A percentile compares a stretch with the other conserved stretches of the same genome.
Evolutionary conservation across 2,113 vertebrate species (phyloP).

Genomic region (Cyprinus carpio): DNA sequence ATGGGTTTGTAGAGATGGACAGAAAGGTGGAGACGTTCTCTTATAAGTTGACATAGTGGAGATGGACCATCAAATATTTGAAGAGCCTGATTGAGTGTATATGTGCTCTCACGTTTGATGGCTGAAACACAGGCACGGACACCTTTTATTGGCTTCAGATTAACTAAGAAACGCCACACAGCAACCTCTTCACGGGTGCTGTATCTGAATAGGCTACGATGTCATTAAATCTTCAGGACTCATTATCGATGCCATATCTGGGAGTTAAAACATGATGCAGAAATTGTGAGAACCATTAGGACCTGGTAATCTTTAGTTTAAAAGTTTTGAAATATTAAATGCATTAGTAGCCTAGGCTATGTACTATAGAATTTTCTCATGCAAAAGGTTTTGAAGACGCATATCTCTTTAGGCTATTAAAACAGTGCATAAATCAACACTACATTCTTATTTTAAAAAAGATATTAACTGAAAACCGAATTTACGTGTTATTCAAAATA

Average conservation of each 20-base stretch:
- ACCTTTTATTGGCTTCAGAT: background rate
- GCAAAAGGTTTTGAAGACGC: background rate
- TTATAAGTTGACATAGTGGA: conserved; percentile 17
- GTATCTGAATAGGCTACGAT: background rate
- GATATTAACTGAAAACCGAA: background rate
- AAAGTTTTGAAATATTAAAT: background rate
- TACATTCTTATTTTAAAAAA: background rate
- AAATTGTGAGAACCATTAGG: background rate
- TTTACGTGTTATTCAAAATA: background rate
- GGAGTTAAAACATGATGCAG: background rate
- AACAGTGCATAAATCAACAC: background rate
- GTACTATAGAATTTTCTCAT: background rate
- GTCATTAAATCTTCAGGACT: background rate
- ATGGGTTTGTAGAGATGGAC: background rate
- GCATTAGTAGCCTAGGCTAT: background rate
- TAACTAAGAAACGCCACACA: conserved; percentile 6
- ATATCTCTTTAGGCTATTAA: background rate
- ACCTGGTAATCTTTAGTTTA: background rate
- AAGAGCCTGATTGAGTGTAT: conserved; percentile 21
- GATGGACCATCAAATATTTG: conserved; percentile 42
- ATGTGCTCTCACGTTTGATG: conserved; percentile 47
- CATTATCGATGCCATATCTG: background rate
- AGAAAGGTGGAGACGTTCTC: background rate
- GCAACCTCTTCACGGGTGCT: background rate
- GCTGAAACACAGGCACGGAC: background rate